Conservation (phyloP, 1,140 invertebrate species). For the Cyclargus thomasi region DNA sequence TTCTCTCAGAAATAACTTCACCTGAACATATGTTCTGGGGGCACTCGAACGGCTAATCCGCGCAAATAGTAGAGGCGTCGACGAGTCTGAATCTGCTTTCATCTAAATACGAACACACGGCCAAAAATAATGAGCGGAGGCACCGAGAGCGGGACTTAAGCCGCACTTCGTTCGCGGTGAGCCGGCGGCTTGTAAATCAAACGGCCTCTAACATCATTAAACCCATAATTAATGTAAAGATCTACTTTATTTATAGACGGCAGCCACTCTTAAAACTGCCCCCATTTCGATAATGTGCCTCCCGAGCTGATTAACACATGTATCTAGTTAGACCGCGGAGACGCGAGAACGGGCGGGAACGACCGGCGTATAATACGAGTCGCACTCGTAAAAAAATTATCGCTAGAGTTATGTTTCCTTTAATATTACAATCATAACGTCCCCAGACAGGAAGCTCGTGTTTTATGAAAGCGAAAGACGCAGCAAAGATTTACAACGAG, state of each 20-base stretch:
- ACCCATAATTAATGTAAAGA: conserved; percentile 72
- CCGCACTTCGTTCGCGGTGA: conserved; percentile 69
- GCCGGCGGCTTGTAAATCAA: conserved; percentile 71
- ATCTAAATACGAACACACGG: conserved; percentile 53
- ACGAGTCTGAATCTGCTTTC: conserved; percentile 64
- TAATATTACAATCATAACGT: conserved; percentile 48
- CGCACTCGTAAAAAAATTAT: conserved; percentile 46
- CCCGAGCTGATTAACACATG: conserved; percentile 61
- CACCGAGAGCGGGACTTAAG: conserved; percentile 53
- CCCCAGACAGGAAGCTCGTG: conserved; percentile 50
- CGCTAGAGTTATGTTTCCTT: conserved; percentile 57
- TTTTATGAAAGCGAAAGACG: conserved; percentile 43
- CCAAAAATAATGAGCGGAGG: conserved; percentile 67
- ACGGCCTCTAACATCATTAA: conserved; percentile 73
- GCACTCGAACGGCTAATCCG: conserved; percentile 49
- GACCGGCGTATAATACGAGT: conserved; percentile 34
- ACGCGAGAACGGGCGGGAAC: conserved; percentile 18
- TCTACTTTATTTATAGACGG: conserved; percentile 66
- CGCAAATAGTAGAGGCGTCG: conserved; percentile 50
- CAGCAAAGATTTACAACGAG: conserved; percentile 53
- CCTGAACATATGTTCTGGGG: conserved; percentile 31
- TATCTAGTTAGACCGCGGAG: conserved; percentile 48
- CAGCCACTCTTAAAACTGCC: conserved; percentile 68
- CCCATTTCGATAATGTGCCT: conserved; percentile 57
- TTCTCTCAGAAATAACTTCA: conserved; percentile 15